These are phyloP conservation scores for Vidua macroura DNA, from an alignment of 2,113 vertebrate species.

Conservation along the genomic window DNA sequence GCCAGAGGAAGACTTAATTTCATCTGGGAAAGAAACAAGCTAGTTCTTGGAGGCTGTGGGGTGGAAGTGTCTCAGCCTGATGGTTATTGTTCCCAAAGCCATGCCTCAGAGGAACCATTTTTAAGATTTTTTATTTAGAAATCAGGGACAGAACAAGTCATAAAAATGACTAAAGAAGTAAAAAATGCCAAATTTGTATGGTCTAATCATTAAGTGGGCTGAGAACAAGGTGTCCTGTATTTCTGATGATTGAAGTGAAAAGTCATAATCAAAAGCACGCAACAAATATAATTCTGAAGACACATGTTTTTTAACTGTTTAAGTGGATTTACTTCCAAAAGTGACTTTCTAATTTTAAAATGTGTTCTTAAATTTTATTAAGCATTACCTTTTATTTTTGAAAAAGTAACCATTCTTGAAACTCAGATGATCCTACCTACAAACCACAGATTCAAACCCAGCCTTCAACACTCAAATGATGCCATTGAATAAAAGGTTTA, in stretches of 20 bases:
- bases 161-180: constrained; percentile 9
- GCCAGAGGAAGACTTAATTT: constrained; percentile 26
- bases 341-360: background rate
- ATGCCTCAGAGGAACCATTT: background rate
- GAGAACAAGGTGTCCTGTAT: constrained; percentile 28
- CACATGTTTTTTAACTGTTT: background rate
- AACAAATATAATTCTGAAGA: background rate
- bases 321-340: background rate
- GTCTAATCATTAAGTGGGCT: constrained; percentile 8
- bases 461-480: background rate
- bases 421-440: background rate
- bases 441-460: background rate
- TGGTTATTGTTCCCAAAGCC: background rate
- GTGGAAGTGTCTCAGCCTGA: background rate
- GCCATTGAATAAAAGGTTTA: background rate
- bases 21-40: constrained; percentile 7
- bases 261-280: background rate
- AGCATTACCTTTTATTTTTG: background rate
- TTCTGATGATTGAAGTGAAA: background rate
- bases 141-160: background rate
- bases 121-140: background rate
- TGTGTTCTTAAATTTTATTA: background rate
- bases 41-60: background rate
- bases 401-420: background rate
- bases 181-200: background rate